Percentiles rank a stretch among this genome's conserved stretches.
Evolutionary conservation across 1,140 invertebrate species (phyloP).

Genomic region (Wasmannia auropunctata): DNA sequence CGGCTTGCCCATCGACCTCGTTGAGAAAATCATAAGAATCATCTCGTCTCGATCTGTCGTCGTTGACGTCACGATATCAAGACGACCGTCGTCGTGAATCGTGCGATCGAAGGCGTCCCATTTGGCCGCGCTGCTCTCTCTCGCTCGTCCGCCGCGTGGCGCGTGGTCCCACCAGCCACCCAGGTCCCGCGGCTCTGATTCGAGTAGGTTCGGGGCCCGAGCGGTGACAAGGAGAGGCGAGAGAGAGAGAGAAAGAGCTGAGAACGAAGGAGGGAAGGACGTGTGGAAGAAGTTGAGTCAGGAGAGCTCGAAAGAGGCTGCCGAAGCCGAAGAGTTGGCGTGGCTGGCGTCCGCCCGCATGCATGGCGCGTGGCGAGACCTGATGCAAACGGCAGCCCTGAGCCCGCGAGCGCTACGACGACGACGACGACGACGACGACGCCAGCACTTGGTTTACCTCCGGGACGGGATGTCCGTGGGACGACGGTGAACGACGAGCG

Average conservation of each 20-base stretch:
- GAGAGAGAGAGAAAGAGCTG: not conserved
- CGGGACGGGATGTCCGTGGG: not conserved
- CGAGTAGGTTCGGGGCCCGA: not conserved
- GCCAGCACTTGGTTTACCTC: not conserved
- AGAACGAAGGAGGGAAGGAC: too few relatives aligned
- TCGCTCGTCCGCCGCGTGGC: not conserved
- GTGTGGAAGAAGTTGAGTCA: not conserved
- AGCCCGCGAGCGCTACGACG: not conserved
- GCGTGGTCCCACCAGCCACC: not conserved
- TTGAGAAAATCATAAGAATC: not conserved
- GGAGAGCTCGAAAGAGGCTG: not conserved
- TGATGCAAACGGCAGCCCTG: not conserved
- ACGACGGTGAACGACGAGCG: conserved; percentile 35
- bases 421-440: not conserved
- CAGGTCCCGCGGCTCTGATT: not conserved
- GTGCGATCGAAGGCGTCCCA: not conserved
- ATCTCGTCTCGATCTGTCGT: not conserved
- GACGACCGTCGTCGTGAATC: not conserved
- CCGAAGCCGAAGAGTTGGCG: not conserved
- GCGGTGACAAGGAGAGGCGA: not conserved
- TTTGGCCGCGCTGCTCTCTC: not conserved
- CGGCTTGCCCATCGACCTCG: too few relatives aligned
- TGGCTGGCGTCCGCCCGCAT: not conserved
- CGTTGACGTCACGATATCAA: conserved; percentile 14
- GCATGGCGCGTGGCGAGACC: conserved; percentile 27